Evolutionary conservation across 2,113 vertebrate genomes (phyloP), one percentile per base, ranked within the genome.

Genomic region (Butorides virescens): DNA sequence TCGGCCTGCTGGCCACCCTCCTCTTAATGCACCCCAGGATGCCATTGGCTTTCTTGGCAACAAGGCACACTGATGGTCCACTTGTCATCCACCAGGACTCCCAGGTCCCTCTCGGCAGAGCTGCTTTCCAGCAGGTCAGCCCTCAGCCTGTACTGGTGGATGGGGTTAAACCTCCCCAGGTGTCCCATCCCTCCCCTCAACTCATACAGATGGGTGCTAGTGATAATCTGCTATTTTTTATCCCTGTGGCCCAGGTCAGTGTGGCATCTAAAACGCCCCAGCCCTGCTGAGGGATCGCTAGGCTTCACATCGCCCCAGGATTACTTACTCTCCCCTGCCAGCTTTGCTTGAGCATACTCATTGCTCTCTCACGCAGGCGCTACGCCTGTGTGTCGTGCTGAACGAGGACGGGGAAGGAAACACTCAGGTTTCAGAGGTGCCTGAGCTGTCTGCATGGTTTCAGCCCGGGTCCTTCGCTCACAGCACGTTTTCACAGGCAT

Each of bases 311-410:
- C 32, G 63, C 21, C 34, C 23, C 37, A 65, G 23, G 34, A 44
- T 49, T 47, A 50, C 27, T 62, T 56, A 13, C 16, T 71, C 71
- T 82, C 10, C 23, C 13, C 26, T 15, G 8, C 13, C 52, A 75
- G 52, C 15, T 59, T 63, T 78, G 5, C 32, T 47, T 62, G n/a
- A 42, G 16, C 37, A 21, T 27, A 4, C n/a, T 34, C 3, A 0
- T 9, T n/a, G 18, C 15, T 46, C 32, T 15, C 22, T 26, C 6
- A 4, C 42, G 36, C 27, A 22, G 0, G 1, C 19, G 10, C 34
- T 42, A 29, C 26, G 8, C 30, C 25, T 17, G 11, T 9, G 17
- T 27, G 26, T 18, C 32, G 39, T 1, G 4, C 26, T n/a, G 44
- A n/a, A 56, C 2, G 7, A 70, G 26, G 17, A 14, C 0, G 47